Evolutionary conservation across 2,113 vertebrate genomes (phyloP).

Genomic region (Jaculus jaculus): DNA sequence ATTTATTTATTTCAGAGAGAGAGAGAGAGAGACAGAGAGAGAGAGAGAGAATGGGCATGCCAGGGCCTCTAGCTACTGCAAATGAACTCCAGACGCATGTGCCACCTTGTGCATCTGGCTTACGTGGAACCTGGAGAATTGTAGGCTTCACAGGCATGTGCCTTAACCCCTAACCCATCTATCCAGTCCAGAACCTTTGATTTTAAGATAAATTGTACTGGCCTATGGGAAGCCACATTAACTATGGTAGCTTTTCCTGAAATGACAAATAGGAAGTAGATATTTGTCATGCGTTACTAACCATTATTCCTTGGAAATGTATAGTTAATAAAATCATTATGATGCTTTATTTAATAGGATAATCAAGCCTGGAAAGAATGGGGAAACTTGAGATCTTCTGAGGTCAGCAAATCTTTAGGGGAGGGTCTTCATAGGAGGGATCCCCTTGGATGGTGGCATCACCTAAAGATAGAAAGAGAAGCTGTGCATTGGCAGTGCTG

Average conservation of each 20-base stretch:
- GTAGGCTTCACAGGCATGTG: no score
- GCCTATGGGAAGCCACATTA: background rate
- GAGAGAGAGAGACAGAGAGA: no score
- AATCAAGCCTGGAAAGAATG: background rate
- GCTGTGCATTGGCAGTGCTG: background rate
- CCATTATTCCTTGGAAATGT: background rate
- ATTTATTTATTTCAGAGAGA: no score
- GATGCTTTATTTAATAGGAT: background rate
- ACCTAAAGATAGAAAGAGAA: background rate
- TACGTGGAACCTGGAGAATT: no score
- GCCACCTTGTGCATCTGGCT: no score
- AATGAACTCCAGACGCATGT: no score
- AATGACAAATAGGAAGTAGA: background rate
- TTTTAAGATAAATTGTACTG: conserved; percentile 31
- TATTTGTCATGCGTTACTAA: background rate
- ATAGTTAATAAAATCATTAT: background rate
- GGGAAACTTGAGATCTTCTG: background rate
- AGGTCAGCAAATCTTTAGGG: background rate
- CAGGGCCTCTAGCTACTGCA: no score
- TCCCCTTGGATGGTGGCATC: background rate
- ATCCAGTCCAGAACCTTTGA: no score
- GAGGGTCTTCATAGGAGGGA: background rate
- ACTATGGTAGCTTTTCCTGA: background rate
- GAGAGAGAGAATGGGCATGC: no score
- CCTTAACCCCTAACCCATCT: no score